Percentiles rank a stretch among this genome's conserved stretches.
These are phyloP conservation scores for Globodera ellingtonae DNA, from an alignment of 1,140 invertebrate genomes.

Conservation along the genomic window DNA sequence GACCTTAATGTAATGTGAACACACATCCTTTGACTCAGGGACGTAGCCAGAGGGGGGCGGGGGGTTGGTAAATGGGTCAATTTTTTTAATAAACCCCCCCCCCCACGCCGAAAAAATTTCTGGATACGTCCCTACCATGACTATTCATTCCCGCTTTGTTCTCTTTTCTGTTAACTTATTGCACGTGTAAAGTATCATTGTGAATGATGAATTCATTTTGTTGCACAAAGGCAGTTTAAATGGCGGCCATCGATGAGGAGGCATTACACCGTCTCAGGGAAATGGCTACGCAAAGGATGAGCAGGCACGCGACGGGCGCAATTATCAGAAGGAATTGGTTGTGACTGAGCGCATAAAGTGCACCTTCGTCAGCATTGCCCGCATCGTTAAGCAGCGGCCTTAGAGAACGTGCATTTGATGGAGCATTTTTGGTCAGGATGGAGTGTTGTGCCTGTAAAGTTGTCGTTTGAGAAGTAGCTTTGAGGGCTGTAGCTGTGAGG, in stretches of 20 bases:
- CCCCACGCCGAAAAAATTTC: too few species aligned
- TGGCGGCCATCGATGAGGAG: neutral
- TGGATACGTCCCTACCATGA: too few species aligned
- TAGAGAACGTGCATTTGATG: constrained; percentile 9
- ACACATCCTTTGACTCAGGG: too few species aligned
- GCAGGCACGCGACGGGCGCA: neutral
- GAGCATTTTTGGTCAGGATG: neutral
- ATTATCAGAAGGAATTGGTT: neutral
- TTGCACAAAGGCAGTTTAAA: neutral
- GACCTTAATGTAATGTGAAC: too few species aligned
- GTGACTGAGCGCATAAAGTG: neutral
- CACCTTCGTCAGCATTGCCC: neutral
- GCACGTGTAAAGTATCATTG: too few species aligned
- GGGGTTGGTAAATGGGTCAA: too few species aligned
- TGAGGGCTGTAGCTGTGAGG: neutral
- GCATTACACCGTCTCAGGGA: neutral
- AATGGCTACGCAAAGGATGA: constrained; percentile 1
- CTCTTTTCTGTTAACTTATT: too few species aligned
- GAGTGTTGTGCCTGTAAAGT: neutral
- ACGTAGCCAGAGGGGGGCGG: too few species aligned
- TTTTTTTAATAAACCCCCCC: too few species aligned
- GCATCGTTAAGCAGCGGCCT: neutral
- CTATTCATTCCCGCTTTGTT: too few species aligned
- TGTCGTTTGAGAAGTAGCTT: too few species aligned
- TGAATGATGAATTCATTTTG: too few species aligned